Base-by-base conservation (phyloP, 2,888 invertebrate genomes). In the Drosophila diplacantha region DNA sequence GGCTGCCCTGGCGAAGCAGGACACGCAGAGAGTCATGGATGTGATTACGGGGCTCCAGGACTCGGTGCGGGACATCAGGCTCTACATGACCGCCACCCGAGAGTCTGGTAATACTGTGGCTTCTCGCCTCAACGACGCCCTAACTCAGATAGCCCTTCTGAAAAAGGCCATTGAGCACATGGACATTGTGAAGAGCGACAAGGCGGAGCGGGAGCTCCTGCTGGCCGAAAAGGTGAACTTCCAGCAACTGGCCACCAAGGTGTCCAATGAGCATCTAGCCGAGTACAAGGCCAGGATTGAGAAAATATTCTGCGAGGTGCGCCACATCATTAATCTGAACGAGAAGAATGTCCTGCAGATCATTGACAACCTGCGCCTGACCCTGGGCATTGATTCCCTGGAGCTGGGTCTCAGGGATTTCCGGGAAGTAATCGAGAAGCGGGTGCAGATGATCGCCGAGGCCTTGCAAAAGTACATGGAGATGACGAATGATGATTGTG, bases 181-280 rank as follows among this genome's bases (percentile, higher is more conserved):
- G 67, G 92, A 92, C 78, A 90, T 90, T 0, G 89, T 92, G 1
- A 94, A 94, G 86, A 90, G 93, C 5, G 93, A 94, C 73, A 92
- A 92, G 65, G 92, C 92, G 72, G 93, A 93, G 72, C 90, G 94
- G 73, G 91, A 92, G 59, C 93, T 93, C 64, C 91, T 93, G 3
- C 89, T 94, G 73, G 93, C 93, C 0, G 93, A 93, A 57, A 94
- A 94, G 86, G 94, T 93, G 0, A 94, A 94, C 83, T 89, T 92
- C 50, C 90, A 91, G 2, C 89, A 91, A 83, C 88, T 94, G 59
- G 92, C 93, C 55, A 90, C 92, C 38, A 94, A 94, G 83, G 94
- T 94, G 8, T 94, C 94, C 0, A 90, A 92, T 65, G 93, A 93
- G 64, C 92, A 93, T 81, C 92, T 94, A 84, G 92, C 93, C 73